These are phyloP conservation scores for Bombyx mori DNA, from an alignment of 1,140 invertebrate genomes.

Conservation along the genomic window ASM3026992v2 NC_085121.1:8837501-8838000, in stretches of 20 bases:
- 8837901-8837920: too few species aligned
- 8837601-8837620: neutral
- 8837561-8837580: neutral
- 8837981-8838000: constrained; percentile 46
- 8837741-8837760: constrained; percentile 6
- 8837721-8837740: constrained; percentile 11
- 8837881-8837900: too few species aligned
- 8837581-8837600: neutral
- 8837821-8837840: too few species aligned
- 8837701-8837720: constrained; percentile 18
- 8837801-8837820: too few species aligned
- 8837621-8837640: constrained; percentile 8
- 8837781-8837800: too few species aligned
- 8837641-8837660: constrained; percentile 13
- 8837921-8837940: too few species aligned
- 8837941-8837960: constrained; percentile 7
- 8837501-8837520: constrained; percentile 13
- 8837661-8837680: constrained; percentile 20
- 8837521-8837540: neutral
- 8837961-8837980: constrained; percentile 17
- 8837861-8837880: too few species aligned
- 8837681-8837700: constrained; percentile 19
- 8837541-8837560: neutral
- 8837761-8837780: neutral
- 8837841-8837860: too few species aligned